Base-by-base conservation (phyloP, 2,888 invertebrate genomes). In the Anthophora plumipes region DNA sequence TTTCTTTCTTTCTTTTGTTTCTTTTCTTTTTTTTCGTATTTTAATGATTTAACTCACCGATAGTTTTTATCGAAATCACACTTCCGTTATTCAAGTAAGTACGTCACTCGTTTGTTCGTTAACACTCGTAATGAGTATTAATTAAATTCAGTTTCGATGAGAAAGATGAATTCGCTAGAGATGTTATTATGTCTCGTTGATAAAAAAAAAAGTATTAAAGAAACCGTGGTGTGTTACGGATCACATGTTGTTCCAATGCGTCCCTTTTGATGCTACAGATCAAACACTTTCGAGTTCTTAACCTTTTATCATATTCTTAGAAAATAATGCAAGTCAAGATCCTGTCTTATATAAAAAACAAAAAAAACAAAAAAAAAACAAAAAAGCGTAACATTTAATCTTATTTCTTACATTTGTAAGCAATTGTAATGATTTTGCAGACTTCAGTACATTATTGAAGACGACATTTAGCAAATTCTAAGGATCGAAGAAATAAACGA, bases 231-330 rank as follows among this genome's bases (percentile, higher is more conserved):
- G 43, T 14, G 52, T 25, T 59, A 39, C n/a, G 22, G 25, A 31
- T 67, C 39, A 41, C 20, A 20, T 1, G 31, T 68, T 43, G 20
- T 60, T 22, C 17, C 46, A 22, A 22, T 22, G 60, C 50, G 50
- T 31, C 22, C 22, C 59, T 37, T 37, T 46, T 11, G 63, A 69
- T 57, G 46, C 22, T 70, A 54, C 41, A 66, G 66, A 54, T 22
- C 48, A 54, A 54, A 14, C 43, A 25, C n/a, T 7, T 48, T 70
- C 52, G 48, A 57, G 39, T 79, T 79, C 64, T 75, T 46, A 74
- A 78, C 48, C 31, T 22, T 75, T 76, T 22, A 20, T 64, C 57
- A 41, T 17, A 9, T 70, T 60, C 66, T 3, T 60, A 70, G 37
- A 43, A 55, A 25, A 22, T 55, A 64, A 69, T 68, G 20, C 55